Conservation (phyloP, 2,888 invertebrate species). For the Liposcelis brunnea region DNA sequence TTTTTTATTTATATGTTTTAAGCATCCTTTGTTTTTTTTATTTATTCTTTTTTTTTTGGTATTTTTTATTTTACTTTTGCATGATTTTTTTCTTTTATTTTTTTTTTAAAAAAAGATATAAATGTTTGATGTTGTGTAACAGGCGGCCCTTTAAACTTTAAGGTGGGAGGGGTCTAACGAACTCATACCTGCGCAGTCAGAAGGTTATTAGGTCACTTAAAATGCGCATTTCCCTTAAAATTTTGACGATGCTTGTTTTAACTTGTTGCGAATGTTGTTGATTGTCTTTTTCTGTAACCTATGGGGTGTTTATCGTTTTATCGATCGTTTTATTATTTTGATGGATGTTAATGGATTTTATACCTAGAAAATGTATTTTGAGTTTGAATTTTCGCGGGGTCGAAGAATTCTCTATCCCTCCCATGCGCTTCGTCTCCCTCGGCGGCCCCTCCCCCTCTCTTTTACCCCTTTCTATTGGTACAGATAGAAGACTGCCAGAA, state of each 20-base stretch:
- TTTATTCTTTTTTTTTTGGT: background rate
- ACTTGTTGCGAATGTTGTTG: no score
- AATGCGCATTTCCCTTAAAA: no score
- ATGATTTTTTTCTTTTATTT: background rate
- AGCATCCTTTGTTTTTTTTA: constrained; percentile 8
- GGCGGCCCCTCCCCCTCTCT: constrained; percentile 12
- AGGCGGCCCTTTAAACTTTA: background rate
- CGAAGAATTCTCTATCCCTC: constrained; percentile 13
- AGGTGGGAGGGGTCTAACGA: no score
- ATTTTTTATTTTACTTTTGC: constrained; percentile 2
- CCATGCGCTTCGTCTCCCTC: constrained; percentile 8
- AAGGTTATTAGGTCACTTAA: no score
- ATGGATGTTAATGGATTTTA: constrained; percentile 9
- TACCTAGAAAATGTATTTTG: background rate
- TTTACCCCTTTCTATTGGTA: constrained; percentile 8
- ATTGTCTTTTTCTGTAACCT: no score
- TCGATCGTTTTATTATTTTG: constrained; percentile 1
- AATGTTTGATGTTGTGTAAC: constrained; percentile 12
- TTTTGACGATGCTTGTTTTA: no score
- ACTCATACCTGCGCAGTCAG: no score
- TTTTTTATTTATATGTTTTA: background rate
- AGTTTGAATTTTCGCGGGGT: background rate
- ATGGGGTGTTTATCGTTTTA: no score
- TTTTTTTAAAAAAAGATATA: constrained; percentile 12
- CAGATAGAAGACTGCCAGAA: background rate